phyloP scores from a whole-genome alignment of 64 coral and sea anemone species.

The Trachythela sp. region DNA sequence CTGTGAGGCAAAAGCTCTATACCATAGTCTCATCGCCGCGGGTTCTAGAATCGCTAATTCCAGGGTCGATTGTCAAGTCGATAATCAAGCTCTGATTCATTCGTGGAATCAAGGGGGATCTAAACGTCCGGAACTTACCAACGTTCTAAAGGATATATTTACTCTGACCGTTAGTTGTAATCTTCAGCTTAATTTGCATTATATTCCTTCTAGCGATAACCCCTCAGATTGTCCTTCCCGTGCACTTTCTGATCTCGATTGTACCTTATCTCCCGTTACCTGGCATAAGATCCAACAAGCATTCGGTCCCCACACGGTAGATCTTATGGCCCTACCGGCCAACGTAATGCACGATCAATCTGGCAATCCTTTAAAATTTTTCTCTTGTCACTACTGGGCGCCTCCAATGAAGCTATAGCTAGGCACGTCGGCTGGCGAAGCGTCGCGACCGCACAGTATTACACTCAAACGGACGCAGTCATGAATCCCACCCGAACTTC shows the following conservation, averaged over 20 bases:
- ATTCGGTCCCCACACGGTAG: no score
- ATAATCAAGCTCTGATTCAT: not conserved
- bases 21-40: no score
- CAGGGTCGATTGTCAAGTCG: not conserved
- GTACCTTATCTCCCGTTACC: not conserved
- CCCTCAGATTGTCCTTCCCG: not conserved
- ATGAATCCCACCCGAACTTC: not conserved
- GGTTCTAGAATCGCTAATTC: not conserved
- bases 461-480: not conserved
- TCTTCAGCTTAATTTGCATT: no score
- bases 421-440: not conserved
- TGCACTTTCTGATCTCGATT: not conserved
- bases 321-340: not conserved
- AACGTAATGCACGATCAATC: constrained; percentile 32
- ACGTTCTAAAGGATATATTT: not conserved
- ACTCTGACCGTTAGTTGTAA: not conserved
- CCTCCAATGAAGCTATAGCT: not conserved
- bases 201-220: not conserved
- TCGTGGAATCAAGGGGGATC: not conserved
- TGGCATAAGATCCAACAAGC: no score
- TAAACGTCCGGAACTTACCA: not conserved
- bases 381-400: constrained; percentile 27
- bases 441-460: not conserved
- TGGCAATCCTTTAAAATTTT: constrained; percentile 29
- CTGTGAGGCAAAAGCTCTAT: no score